Evolutionary conservation across 2,113 vertebrate genomes (phyloP).

Genomic region (Cebus imitator): DNA sequence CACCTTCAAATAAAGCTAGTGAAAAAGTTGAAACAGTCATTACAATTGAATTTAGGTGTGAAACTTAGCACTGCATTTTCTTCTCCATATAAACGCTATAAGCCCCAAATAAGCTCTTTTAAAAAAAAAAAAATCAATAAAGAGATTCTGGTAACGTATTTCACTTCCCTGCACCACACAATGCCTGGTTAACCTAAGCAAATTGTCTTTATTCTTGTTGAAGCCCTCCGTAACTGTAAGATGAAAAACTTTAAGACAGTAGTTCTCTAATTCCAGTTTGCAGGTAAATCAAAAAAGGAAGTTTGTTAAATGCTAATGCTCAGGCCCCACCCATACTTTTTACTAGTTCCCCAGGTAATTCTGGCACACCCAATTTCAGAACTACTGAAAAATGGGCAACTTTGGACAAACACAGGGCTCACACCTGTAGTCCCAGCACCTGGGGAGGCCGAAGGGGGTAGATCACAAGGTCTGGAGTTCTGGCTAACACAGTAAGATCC

Average conservation of each 20-base stretch:
- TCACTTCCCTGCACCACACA: slow-evolving; percentile 17
- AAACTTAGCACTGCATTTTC: slow-evolving; percentile 44
- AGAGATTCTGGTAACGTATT: slow-evolving; percentile 33
- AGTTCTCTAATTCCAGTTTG: background rate
- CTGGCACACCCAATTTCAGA: background rate
- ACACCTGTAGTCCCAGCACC: too few relatives aligned
- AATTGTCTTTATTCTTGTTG: background rate
- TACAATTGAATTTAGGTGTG: background rate
- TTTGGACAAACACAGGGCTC: too few relatives aligned
- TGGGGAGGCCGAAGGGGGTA: too few relatives aligned
- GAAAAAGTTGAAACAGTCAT: slow-evolving; percentile 7
- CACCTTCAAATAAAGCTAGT: slow-evolving; percentile 18
- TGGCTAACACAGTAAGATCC: background rate
- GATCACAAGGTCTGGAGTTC: too few relatives aligned
- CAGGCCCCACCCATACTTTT: background rate
- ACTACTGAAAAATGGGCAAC: background rate
- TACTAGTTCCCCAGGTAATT: background rate
- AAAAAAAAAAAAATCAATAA: slow-evolving; percentile 2
- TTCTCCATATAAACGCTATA: slow-evolving; percentile 29
- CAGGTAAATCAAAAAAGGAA: background rate
- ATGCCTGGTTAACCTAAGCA: background rate
- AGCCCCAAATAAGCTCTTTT: background rate
- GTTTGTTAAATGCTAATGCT: background rate
- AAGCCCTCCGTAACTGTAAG: slow-evolving; percentile 14
- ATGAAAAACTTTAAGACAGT: background rate